Evolutionary conservation across 2,888 invertebrate species (phyloP).

Genomic region (Camponotus fellah): DNA sequence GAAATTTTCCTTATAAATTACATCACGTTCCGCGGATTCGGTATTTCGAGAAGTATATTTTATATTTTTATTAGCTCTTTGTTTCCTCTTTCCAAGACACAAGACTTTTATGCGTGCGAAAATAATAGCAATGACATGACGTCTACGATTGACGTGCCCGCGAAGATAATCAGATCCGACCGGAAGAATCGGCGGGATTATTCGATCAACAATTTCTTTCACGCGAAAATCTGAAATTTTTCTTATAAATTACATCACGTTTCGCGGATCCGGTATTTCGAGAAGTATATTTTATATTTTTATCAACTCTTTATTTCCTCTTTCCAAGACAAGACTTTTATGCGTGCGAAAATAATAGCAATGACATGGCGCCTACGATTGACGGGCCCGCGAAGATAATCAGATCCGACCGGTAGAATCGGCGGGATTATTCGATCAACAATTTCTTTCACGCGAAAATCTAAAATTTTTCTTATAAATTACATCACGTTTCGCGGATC

Average conservation of each 20-base stretch:
- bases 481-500: too few relatives aligned
- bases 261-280: too few relatives aligned
- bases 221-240: not conserved
- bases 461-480: not conserved
- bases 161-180: slow-evolving; percentile 45
- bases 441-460: not conserved
- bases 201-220: not conserved
- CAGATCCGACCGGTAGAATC: slow-evolving; percentile 18
- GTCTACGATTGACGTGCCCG: slow-evolving; percentile 43
- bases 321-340: too few relatives aligned
- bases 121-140: slow-evolving; percentile 66
- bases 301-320: too few relatives aligned
- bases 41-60: too few relatives aligned
- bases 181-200: not conserved
- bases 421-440: not conserved
- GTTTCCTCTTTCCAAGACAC: too few relatives aligned
- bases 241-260: not conserved
- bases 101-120: too few relatives aligned
- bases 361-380: slow-evolving; percentile 44
- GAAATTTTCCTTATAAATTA: not conserved
- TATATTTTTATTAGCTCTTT: too few relatives aligned
- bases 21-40: too few relatives aligned
- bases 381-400: slow-evolving; percentile 49
- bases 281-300: too few relatives aligned
- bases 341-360: slow-evolving; percentile 73